Evolutionary conservation across 1,140 invertebrate species (phyloP), one percentile per base, ranked within the genome.

Genomic region (Propsilocerus akamusi): DNA sequence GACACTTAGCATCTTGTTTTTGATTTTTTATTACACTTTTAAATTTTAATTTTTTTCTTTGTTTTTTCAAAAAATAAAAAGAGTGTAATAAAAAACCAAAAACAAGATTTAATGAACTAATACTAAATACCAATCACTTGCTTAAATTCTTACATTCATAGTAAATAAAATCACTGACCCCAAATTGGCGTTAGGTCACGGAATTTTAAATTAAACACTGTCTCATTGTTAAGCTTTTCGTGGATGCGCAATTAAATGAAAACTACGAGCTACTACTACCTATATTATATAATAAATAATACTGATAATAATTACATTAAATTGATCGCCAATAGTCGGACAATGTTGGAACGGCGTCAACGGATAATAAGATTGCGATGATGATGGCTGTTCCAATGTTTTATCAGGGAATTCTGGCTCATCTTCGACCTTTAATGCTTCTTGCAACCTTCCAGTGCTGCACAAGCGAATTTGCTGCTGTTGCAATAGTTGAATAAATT

Each of bases 321-420:
- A 65, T 48, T 57, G 49, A 28, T 61, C 49, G 0, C 63, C 63
- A 53, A 64, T 47, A 53, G 64, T 52, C 47, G 57, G 53, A 48
- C 62, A 60, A 26, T 65, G 63, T 51, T 58, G 57, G 14, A 65
- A 54, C n/a, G 59, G 59, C 49, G 62, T 60, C n/a, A 60, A 59
- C 1, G 34, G 25, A 24, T 56, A 55, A 26, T 53, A 50, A 50
- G 57, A 55, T 28, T 46, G 14, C 8, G 49, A 23, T 28, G 20
- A n/a, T 23, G 58, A 61, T 26, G 58, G 34, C 32, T 59, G 55
- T 10, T 56, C 53, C 3, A 62, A 56, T 25, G 56, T 49, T 7
- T 51, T 59, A 26, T 64, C 60, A 55, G 60, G 53, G 47, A 63
- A 59, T 30, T 62, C 59, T 1, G 55, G 32, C 3, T 59, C 51